Base-by-base conservation (phyloP, 2,888 invertebrate species). In the Coleophora flavipennella region DNA sequence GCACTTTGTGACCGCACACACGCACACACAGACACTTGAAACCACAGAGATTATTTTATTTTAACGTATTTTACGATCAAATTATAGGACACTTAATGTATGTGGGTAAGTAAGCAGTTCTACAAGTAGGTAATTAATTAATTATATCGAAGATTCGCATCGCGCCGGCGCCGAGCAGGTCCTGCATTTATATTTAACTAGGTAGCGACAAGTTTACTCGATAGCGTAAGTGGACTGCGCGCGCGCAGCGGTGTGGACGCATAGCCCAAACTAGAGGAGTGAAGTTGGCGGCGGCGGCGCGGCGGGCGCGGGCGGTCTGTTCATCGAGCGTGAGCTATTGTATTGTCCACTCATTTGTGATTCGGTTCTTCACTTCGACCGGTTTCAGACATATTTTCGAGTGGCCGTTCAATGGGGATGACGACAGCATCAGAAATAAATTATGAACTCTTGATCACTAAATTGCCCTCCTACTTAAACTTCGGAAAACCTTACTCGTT, bases 111-210 rank as follows among this genome's bases (percentile, higher is more conserved):
- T 20, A 20, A 20, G 20, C 11, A 20, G 26, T 36, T 28, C 29
- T 29, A 33, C 36, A 40, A 37, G 35, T 43, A 40, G 33, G 36
- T 37, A 37, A 43, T 31, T 38, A 12, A 20, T 42, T 41, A 48
- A 54, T 53, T 46, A 55, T 49, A 29, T 50, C 46, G 43, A 50
- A 42, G 52, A 45, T 40, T 51, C 50, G 59, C 65, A 59, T 62
- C 65, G 61, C 67, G 58, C 45, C 48, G 43, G 49, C 59, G 20
- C 20, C 29, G 72, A 69, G 69, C 67, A 70, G 64, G 53, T 64
- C 64, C 60, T 73, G 78, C 78, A 78, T 78, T 78, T 78, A 78
- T 73, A 62, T 57, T 62, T 62, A 57, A 54, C 41, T 40, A 45
- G n/a, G 59, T 58, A 53, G 46, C 36, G 48, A 52, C 32, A 42